phyloP scores from a whole-genome alignment of 2,888 invertebrate genomes.

The Lutraria lutraria region DNA sequence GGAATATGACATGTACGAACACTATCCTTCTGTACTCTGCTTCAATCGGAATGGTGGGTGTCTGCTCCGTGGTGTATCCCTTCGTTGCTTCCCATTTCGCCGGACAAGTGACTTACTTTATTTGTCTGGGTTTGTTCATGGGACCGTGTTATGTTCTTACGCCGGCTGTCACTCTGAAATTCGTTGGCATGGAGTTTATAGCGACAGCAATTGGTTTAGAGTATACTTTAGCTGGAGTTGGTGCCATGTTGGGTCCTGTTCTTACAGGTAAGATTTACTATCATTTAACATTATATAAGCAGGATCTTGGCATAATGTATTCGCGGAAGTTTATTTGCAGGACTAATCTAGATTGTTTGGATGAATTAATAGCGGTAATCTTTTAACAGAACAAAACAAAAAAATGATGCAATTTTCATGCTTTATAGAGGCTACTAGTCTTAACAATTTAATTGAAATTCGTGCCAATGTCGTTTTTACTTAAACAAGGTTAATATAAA shows the following conservation, averaged over 20 bases:
- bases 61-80: conserved; percentile 41
- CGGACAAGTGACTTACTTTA: conserved; percentile 38
- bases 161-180: conserved; percentile 33
- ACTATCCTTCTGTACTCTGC: conserved; percentile 42
- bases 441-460: too few relatives aligned
- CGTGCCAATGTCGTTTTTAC: too few relatives aligned
- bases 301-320: too few relatives aligned
- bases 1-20: conserved; percentile 45
- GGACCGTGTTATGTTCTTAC: conserved; percentile 37
- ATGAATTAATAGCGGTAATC: too few relatives aligned
- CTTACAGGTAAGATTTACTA: conserved; percentile 29
- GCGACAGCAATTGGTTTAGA: conserved; percentile 43
- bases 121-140: conserved; percentile 32
- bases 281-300: background rate
- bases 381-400: too few relatives aligned
- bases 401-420: too few relatives aligned
- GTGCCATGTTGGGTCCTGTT: conserved; percentile 40
- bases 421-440: too few relatives aligned
- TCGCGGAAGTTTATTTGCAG: too few relatives aligned
- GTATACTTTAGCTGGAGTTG: conserved; percentile 37
- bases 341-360: too few relatives aligned
- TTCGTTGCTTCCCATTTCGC: conserved; percentile 27
- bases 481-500: too few relatives aligned
- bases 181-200: conserved; percentile 30
- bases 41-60: conserved; percentile 33